phyloP scores from a whole-genome alignment of 2,888 invertebrate genomes.

The Agapetus fuscipes region DNA sequence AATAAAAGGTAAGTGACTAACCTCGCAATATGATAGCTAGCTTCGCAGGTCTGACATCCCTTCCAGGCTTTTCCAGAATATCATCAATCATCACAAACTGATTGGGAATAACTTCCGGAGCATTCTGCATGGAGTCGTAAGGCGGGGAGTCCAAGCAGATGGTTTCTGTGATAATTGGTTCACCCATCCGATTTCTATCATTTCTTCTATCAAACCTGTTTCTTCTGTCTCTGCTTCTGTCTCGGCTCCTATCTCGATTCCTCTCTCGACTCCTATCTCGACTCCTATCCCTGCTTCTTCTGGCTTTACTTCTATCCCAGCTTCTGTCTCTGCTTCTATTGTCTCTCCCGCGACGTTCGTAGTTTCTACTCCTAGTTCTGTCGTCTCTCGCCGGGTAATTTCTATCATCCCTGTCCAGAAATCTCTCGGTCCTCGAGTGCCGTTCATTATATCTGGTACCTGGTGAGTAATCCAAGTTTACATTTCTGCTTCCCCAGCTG shows the following conservation, averaged over 20 bases:
- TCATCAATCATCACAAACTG: slow-evolving; percentile 68
- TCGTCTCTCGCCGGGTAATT: no score
- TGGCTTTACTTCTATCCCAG: slow-evolving; percentile 12
- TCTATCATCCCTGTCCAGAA: slow-evolving; percentile 21
- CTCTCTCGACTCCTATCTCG: slow-evolving; percentile 25
- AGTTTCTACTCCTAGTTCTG: slow-evolving; percentile 23
- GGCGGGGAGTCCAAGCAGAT: no score
- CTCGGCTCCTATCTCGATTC: slow-evolving; percentile 26
- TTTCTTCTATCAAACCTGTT: slow-evolving; percentile 22
- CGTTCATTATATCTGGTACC: no score
- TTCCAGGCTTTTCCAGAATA: slow-evolving; percentile 68
- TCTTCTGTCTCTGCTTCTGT: slow-evolving; percentile 23
- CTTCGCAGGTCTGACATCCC: slow-evolving; percentile 66
- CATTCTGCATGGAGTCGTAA: no score
- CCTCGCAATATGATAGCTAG: slow-evolving; percentile 83
- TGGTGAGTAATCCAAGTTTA: slow-evolving; percentile 21
- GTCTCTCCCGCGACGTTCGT: slow-evolving; percentile 19
- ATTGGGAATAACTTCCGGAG: no score
- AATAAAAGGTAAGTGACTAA: no score
- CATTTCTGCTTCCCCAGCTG: slow-evolving; percentile 8
- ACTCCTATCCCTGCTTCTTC: slow-evolving; percentile 23
- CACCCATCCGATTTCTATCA: background rate
- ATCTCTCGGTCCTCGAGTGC: slow-evolving; percentile 15
- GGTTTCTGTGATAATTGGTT: no score
- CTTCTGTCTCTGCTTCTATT: slow-evolving; percentile 20